phyloP scores from a whole-genome alignment of 2,113 vertebrate genomes.

The Epinephelus lanceolatus region DNA sequence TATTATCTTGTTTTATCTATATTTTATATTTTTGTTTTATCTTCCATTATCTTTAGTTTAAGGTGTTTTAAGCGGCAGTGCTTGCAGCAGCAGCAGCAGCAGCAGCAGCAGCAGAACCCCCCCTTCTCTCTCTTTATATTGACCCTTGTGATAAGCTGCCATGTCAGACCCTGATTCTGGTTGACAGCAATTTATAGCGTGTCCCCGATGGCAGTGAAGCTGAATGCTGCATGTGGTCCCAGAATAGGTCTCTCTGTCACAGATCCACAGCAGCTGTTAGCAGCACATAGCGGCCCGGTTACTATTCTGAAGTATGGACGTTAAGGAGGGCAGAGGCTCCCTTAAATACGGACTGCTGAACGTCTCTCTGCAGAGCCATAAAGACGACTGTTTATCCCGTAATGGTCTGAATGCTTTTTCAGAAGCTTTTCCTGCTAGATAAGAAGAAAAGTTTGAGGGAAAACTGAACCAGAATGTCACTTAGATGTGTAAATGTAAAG shows the following conservation, averaged over 20 bases:
- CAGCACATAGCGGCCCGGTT: conserved; percentile 53
- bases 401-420: not conserved
- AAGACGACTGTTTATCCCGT: too few relatives aligned
- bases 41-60: not conserved
- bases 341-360: not conserved
- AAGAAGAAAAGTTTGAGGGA: not conserved
- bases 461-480: not conserved
- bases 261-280: conserved; percentile 72
- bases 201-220: conserved; percentile 34
- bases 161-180: conserved; percentile 27
- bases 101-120: too few relatives aligned
- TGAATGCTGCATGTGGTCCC: conserved; percentile 69
- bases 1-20: too few relatives aligned
- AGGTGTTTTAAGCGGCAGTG: not conserved
- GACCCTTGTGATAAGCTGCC: conserved; percentile 27
- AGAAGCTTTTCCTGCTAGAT: not conserved
- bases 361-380: not conserved
- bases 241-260: conserved; percentile 80
- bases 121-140: not conserved
- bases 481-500: not conserved
- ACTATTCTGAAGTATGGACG: conserved; percentile 55
- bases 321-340: not conserved
- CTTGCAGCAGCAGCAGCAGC: not conserved
- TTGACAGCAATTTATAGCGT: conserved; percentile 82
- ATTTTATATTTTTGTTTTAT: too few relatives aligned